Percentiles rank a stretch among this genome's conserved stretches.
Conservation (phyloP, 2,888 invertebrate genomes). For the Carterocephalus palaemon region DNA sequence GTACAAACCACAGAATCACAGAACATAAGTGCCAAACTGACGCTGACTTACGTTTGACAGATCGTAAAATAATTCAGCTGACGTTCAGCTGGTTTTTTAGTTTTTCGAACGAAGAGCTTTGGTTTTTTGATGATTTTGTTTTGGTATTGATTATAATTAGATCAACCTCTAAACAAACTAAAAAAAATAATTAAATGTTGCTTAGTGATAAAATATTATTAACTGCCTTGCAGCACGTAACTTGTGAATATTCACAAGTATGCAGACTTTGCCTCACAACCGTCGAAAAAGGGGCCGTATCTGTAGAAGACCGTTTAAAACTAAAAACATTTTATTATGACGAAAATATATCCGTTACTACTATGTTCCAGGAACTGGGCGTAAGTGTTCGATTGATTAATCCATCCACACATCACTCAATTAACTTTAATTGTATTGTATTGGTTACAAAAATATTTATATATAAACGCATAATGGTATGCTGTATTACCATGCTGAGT, state of each 20-base stretch:
- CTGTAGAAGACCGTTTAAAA: constrained; percentile 43
- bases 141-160: not conserved
- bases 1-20: too few relatives aligned
- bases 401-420: too few relatives aligned
- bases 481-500: too few relatives aligned
- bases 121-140: too few relatives aligned
- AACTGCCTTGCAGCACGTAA: constrained; percentile 47
- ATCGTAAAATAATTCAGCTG: too few relatives aligned
- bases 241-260: constrained; percentile 47
- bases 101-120: too few relatives aligned
- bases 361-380: constrained; percentile 51
- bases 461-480: too few relatives aligned
- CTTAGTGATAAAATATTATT: constrained; percentile 6
- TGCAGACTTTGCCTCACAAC: constrained; percentile 66
- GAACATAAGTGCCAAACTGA: too few relatives aligned
- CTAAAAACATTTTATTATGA: constrained; percentile 46
- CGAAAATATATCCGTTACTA: constrained; percentile 43
- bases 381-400: constrained; percentile 41
- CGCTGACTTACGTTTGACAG: too few relatives aligned
- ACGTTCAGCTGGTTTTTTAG: too few relatives aligned
- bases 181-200: not conserved
- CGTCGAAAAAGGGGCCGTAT: constrained; percentile 40
- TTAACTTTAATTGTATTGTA: too few relatives aligned
- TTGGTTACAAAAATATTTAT: too few relatives aligned
- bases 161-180: not conserved